Percentiles rank a stretch among this genome's conserved stretches.
phyloP scores from a whole-genome alignment of 2,888 invertebrate genomes.

The Orgyia antiqua region DNA sequence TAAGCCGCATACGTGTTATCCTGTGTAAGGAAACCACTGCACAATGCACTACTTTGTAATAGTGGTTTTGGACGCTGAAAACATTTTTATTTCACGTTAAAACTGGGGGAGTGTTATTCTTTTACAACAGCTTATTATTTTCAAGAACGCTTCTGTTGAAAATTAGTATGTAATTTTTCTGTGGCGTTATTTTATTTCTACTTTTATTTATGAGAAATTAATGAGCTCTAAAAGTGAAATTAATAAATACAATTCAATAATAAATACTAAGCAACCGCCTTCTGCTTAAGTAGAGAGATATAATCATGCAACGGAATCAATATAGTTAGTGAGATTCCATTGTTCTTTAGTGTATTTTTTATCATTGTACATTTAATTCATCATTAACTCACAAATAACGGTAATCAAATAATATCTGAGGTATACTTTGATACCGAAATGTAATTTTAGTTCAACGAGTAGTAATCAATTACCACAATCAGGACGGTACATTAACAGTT shows the following conservation, averaged over 20 bases:
- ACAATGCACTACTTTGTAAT: constrained; percentile 25
- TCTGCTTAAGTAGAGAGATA: too few relatives aligned
- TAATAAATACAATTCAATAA: too few relatives aligned
- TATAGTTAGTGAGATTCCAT: too few relatives aligned
- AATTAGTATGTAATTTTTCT: too few relatives aligned
- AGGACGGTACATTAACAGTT: constrained; percentile 19
- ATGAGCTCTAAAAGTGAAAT: too few relatives aligned
- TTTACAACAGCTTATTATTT: constrained; percentile 16
- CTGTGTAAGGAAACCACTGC: constrained; percentile 17
- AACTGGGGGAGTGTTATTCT: constrained; percentile 9
- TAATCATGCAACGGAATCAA: too few relatives aligned
- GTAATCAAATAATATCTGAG: constrained; percentile 11
- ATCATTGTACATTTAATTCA: too few relatives aligned
- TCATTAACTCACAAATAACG: constrained; percentile 3
- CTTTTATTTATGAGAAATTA: too few relatives aligned
- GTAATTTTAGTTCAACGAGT: constrained; percentile 3
- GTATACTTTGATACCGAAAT: constrained; percentile 9
- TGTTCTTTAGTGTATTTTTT: too few relatives aligned
- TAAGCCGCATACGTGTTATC: constrained; percentile 29
- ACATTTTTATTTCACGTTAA: constrained; percentile 22
- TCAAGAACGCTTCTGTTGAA: constrained; percentile 6
- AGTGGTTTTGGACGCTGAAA: constrained; percentile 21
- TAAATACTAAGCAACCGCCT: too few relatives aligned
- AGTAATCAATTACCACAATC: constrained; percentile 17
- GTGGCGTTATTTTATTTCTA: too few relatives aligned